phyloP scores from a whole-genome alignment of 1,140 invertebrate species.

The Macrotrachela quadricornifera region DNA sequence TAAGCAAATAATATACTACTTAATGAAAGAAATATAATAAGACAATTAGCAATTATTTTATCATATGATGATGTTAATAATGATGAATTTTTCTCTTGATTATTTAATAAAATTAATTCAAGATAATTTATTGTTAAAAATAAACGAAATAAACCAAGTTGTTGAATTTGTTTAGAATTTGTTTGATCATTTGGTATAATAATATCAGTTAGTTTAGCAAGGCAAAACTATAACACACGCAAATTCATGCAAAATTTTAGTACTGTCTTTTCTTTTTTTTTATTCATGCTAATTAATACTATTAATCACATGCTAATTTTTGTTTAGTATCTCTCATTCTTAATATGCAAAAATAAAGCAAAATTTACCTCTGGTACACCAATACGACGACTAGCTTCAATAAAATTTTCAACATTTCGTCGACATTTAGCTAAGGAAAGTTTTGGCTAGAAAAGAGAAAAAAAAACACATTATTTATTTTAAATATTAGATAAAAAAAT shows the following conservation, averaged over 20 bases:
- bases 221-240: background rate
- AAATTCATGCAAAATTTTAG: conserved; percentile 1
- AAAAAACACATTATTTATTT: conserved; percentile 1
- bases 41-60: too few relatives aligned
- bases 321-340: background rate
- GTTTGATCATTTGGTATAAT: too few relatives aligned
- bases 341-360: background rate
- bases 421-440: conserved; percentile 72
- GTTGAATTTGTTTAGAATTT: too few relatives aligned
- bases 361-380: conserved; percentile 66
- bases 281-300: background rate
- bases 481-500: background rate
- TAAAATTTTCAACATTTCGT: conserved; percentile 78
- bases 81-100: too few relatives aligned
- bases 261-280: background rate
- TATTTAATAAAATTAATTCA: too few relatives aligned
- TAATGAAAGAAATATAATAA: background rate
- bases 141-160: too few relatives aligned
- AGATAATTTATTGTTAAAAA: too few relatives aligned
- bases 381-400: conserved; percentile 72
- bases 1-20: background rate
- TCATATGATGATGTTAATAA: too few relatives aligned
- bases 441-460: conserved; percentile 46
- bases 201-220: too few relatives aligned
- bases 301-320: background rate